Conservation (phyloP, 2,888 invertebrate genomes). For the Eurois occulta region DNA sequence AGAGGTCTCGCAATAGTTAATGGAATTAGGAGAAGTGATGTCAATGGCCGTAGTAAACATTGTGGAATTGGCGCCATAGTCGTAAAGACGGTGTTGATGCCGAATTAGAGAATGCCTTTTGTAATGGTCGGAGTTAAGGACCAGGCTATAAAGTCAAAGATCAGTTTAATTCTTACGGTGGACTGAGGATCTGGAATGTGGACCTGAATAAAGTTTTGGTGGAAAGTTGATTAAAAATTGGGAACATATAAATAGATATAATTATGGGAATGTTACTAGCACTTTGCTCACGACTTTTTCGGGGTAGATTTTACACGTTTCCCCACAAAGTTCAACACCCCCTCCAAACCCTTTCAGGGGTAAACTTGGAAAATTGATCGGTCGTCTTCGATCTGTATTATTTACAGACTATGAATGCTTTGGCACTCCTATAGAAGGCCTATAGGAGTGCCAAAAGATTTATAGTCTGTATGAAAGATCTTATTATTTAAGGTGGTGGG, state of each 20-base stretch:
- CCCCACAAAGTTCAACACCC: not conserved
- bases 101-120: constrained; percentile 73
- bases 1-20: constrained; percentile 52
- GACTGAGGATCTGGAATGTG: constrained; percentile 21
- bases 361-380: not conserved
- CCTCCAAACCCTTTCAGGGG: not conserved
- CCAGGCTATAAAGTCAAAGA: constrained; percentile 50
- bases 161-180: constrained; percentile 48
- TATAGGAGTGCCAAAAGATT: too few relatives aligned
- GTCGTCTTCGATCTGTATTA: not conserved
- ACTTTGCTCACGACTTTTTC: too few relatives aligned
- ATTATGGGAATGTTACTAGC: not conserved
- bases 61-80: constrained; percentile 68
- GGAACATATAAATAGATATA: not conserved
- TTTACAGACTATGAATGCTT: not conserved
- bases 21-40: constrained; percentile 67
- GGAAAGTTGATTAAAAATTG: constrained; percentile 9
- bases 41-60: constrained; percentile 71
- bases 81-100: constrained; percentile 72
- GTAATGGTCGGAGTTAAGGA: constrained; percentile 54
- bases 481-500: not conserved
- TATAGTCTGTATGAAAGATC: too few relatives aligned
- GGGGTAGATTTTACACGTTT: not conserved
- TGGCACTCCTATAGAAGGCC: not conserved
- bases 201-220: not conserved